Evolutionary conservation across 2,797 vertebrate species (phyloP).

Genomic region (Spondyliosoma cantharus): DNA sequence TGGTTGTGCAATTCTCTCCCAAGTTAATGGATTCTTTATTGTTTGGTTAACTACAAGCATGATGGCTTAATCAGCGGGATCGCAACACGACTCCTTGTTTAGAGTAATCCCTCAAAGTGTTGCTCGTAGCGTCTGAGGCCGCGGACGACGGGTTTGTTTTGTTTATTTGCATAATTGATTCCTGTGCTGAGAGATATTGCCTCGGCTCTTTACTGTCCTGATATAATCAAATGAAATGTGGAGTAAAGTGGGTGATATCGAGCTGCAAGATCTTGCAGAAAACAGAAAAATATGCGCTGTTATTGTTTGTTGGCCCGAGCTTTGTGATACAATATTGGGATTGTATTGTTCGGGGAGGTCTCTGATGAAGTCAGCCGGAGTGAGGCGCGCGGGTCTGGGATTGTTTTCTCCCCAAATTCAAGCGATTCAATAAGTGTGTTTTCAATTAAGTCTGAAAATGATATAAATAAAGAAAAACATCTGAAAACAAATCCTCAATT

Average conservation of each 20-base stretch:
- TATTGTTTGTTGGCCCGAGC: slow-evolving; percentile 39
- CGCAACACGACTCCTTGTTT: not conserved
- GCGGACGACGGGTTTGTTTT: slow-evolving; percentile 30
- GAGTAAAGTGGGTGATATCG: slow-evolving; percentile 47
- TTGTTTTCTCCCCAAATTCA: slow-evolving; percentile 34
- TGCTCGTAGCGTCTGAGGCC: not conserved
- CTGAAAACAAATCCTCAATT: slow-evolving; percentile 6
- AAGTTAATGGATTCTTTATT: slow-evolving; percentile 28
- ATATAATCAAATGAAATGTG: slow-evolving; percentile 55
- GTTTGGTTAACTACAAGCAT: not conserved
- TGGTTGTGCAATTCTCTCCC: not conserved
- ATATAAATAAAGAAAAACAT: slow-evolving; percentile 26
- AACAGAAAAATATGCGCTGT: slow-evolving; percentile 41
- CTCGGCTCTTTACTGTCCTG: slow-evolving; percentile 39
- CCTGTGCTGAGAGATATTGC: slow-evolving; percentile 19
- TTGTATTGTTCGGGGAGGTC: slow-evolving; percentile 71
- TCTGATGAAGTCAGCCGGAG: slow-evolving; percentile 63
- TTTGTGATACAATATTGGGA: slow-evolving; percentile 46
- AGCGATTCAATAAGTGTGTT: slow-evolving; percentile 40
- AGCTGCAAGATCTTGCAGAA: slow-evolving; percentile 33
- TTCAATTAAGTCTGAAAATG: slow-evolving; percentile 36
- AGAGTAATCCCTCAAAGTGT: not conserved
- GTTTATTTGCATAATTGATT: slow-evolving; percentile 58
- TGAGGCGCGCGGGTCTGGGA: slow-evolving; percentile 29
- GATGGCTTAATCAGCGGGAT: not conserved